phyloP scores from a whole-genome alignment of 2,797 vertebrate genomes.

The Acrossocheilus fasciatus region DNA sequence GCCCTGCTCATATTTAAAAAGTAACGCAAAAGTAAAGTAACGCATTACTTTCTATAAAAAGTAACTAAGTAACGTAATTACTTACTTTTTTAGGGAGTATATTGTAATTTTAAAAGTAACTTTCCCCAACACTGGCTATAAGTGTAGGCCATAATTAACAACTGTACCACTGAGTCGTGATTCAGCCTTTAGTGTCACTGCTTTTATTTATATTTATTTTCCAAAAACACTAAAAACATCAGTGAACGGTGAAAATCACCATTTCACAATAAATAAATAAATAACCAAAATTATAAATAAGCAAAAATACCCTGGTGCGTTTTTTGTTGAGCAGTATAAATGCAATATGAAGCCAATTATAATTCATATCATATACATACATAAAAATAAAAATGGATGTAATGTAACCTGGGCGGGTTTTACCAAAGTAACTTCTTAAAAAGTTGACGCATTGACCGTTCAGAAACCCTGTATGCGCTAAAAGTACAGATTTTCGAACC shows the following conservation, averaged over 20 bases:
- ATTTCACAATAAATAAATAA: neutral
- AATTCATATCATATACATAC: no score
- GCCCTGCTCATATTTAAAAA: no score
- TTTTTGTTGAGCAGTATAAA: no score
- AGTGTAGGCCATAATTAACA: neutral
- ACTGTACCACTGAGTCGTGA: neutral
- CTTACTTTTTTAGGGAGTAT: no score
- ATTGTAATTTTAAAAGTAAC: no score
- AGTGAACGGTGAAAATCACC: neutral
- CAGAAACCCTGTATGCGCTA: neutral
- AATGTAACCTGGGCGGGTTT: neutral
- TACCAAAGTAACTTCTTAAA: neutral
- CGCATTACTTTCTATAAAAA: no score
- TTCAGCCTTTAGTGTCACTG: neutral
- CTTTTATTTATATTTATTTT: neutral
- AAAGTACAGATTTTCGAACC: neutral
- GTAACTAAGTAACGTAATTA: no score
- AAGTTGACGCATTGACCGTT: neutral
- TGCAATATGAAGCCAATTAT: no score
- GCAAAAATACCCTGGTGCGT: no score
- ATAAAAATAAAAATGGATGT: neutral
- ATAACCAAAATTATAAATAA: no score
- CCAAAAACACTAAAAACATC: neutral
- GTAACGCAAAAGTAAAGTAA: no score
- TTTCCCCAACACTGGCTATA: neutral